phyloP scores from a whole-genome alignment of 2,113 vertebrate genomes.

The Tringa solitaria region DNA sequence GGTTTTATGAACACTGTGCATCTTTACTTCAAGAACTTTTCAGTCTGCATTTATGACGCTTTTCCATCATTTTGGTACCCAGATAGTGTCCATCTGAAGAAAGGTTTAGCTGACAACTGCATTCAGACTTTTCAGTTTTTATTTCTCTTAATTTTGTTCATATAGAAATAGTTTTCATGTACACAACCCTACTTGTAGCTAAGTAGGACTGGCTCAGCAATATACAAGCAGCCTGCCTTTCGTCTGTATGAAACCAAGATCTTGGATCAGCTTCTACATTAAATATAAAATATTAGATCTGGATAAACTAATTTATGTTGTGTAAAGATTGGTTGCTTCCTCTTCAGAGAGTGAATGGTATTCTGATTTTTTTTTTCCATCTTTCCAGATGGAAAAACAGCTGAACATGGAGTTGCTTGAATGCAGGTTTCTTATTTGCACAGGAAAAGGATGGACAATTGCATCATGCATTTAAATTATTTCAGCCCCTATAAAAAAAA shows the following conservation, averaged over 20 bases:
- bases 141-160: constrained; percentile 24
- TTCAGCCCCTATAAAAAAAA: not conserved
- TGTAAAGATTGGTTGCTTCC: constrained; percentile 42
- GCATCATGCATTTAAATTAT: constrained; percentile 9
- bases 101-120: not conserved
- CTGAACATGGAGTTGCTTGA: constrained; percentile 24
- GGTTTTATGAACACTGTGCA: not conserved
- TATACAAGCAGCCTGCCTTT: not conserved
- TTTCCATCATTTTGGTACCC: not conserved
- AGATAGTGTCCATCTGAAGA: not conserved
- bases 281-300: constrained; percentile 22
- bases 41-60: not conserved
- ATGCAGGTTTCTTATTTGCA: constrained; percentile 26
- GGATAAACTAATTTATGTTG: constrained; percentile 23
- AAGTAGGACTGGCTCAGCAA: not conserved
- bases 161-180: not conserved
- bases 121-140: not conserved
- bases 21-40: not conserved
- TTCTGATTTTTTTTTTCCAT: not conserved
- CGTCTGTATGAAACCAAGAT: not conserved
- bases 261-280: not conserved
- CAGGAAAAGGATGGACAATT: constrained; percentile 1
- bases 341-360: constrained; percentile 26
- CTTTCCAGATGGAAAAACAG: constrained; percentile 40
- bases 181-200: not conserved